Base-by-base conservation (phyloP, 2,888 invertebrate species). In the Diloba caeruleocephala region DNA sequence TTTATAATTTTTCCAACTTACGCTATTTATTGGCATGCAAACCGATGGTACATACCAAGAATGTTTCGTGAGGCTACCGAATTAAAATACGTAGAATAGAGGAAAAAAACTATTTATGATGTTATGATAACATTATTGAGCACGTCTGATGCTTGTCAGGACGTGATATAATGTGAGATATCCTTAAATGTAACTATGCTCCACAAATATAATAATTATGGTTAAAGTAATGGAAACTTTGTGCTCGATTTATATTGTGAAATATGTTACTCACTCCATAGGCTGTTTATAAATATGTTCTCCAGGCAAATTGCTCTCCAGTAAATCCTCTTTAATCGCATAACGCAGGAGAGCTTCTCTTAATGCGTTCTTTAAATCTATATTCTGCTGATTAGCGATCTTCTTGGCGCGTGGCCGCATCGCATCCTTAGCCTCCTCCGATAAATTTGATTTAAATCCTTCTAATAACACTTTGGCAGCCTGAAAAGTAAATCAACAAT, bases 391-490 rank as follows among this genome's bases (percentile, higher is more conserved):
- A 1, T 75, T 77, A 0, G 87, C 87, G 1, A 94, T 66, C 26
- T 81, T 76, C 1, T 58, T 54, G 0, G 92, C 93, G 0, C 94
- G 88, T 3, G 82, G 82, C 0, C 87, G 78, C 69, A 94, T 68
- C 2, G 71, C 65, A 29, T 89, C 90, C 44, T 88, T 88, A 0
- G 62, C 63, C 19, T 85, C 84, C 1, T 87, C 87, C 0, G 83
- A 61, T 12, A 91, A 17, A 3, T 78, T 55, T 0, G 85, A 79
- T 10, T 79, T 79, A 13, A 95, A 84, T 0, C 90, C 94, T 54
- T 87, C 78, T 10, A 94, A 55, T 26, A 95, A 68, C 6, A 88
- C 79, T 62, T 85, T 63, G 0, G 93, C 94, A 0, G 94, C 94
- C 94, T 94, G 69, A 19, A 77, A 71, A 48, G 0, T 15, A 15